Base-by-base conservation (phyloP, 2,797 vertebrate genomes). In the Tragelaphus eurycerus region DNA sequence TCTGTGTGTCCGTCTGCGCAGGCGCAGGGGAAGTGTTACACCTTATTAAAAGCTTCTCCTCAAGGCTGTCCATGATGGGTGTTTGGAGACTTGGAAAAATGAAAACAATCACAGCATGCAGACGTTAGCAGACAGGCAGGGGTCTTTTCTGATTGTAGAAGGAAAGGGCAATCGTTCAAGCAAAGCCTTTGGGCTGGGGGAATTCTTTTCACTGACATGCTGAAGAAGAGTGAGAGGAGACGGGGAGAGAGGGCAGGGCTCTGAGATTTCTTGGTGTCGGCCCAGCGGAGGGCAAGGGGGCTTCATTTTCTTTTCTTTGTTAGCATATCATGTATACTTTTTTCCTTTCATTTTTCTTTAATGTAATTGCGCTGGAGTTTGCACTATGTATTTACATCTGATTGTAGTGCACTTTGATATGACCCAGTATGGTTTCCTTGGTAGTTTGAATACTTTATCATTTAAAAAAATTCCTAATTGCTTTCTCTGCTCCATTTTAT, bases 31-130 rank as follows among this genome's bases (percentile, higher is more conserved):
- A 93, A 93, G n/a, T 25, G 11, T 95, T 91, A 2, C 29, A 48
- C 52, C 67, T 78, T 43, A 43, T 43, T 34, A 31, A 95, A 96
- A 62, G 79, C 52, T 93, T 97, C 90, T 88, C 93, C 86, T 31
- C 62, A 92, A 95, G 67, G 82, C 57, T 83, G 48, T 52, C 78
- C 64, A 21, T 52, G 43, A 60, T 96, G 85, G 94, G 87, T 29
- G 11, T 83, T 95, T 89, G 87, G 86, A 96, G 57, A 78, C 78
- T 93, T 94, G 54, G 6, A 83, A 95, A 93, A 92, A 81, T 25
- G 85, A 96, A 98, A 96, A 93, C 52, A 92, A 90, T 90, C 67
- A 19, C 91, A 76, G 59, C 2, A n/a, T 27, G n/a, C 89, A 76
- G 93, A 85, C 10, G 0, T 25, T 67, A 89, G 48, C 59, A 93